Base-by-base conservation (phyloP, 2,113 vertebrate species). In the Danio rerio region DNA sequence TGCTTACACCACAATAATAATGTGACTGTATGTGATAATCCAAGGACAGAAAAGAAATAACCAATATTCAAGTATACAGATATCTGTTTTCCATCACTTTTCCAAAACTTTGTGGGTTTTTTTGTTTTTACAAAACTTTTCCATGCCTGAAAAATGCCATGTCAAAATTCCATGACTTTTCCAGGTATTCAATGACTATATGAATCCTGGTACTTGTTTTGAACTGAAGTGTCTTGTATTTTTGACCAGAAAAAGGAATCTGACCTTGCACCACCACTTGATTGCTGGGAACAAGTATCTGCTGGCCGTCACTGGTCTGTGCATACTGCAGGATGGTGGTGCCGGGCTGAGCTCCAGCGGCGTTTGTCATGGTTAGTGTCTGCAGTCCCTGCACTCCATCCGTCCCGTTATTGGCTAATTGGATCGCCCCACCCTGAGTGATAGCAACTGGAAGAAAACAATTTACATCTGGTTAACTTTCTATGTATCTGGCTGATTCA, bases 191-290 rank as follows among this genome's bases (percentile, higher is more conserved):
- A 5, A 16, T 59, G 12, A n/a, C 12, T 42, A 42, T 49, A 42
- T 12, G 12, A 50, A n/a, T n/a, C n/a, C n/a, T n/a, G n/a, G n/a
- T n/a, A n/a, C 40, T 80, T 31, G 42, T 12, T 10, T 55, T n/a
- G 9, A 71, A 59, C n/a, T 50, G 50, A 45, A 69, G n/a, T 66
- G 15, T n/a, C 15, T 15, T 68, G 4, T 68, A n/a, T 79, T 5
- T 40, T 65, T 11, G 49, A 52, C 7, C 49, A 52, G 5, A 52
- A 52, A 5, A 15, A 1, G 6, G 11, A 9, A 3, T 50, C 94
- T 92, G 89, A 99, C 98, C 97, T 95, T 99, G 98, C 89, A 99
- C 98, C n/a, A 99, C 97, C 84, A 99, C 98, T 84, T 99, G 98
- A 90, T 99, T 99, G 92, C 98, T 98, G 80, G 98, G 98, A 85